phyloP scores from a whole-genome alignment of 2,888 invertebrate genomes.

The Caenorhabditis sp. region DNA sequence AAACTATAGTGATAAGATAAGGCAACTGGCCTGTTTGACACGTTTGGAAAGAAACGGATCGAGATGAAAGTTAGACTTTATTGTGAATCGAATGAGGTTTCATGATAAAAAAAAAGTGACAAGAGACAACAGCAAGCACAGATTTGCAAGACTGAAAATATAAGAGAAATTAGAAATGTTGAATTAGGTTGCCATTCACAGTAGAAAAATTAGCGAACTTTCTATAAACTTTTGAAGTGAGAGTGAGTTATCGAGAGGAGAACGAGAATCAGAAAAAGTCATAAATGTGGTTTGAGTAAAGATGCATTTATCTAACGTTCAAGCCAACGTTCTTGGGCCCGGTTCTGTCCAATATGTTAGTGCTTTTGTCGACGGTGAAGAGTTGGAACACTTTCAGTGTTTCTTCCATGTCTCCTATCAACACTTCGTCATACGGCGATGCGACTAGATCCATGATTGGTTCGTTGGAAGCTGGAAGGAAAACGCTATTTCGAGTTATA shows the following conservation, averaged over 20 bases:
- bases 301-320: conserved; percentile 55
- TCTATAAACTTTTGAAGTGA: neutral
- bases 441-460: conserved; percentile 61
- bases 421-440: conserved; percentile 62
- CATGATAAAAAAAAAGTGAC: conserved; percentile 15
- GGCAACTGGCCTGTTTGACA: conserved; percentile 31
- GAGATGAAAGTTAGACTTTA: conserved; percentile 17
- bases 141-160: conserved; percentile 3
- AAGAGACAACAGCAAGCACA: neutral
- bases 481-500: neutral
- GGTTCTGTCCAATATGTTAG: conserved; percentile 58
- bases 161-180: neutral
- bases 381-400: conserved; percentile 64
- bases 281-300: neutral
- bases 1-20: conserved; percentile 48
- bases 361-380: conserved; percentile 63
- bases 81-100: conserved; percentile 16
- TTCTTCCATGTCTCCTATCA: conserved; percentile 65
- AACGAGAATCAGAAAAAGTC: conserved; percentile 7
- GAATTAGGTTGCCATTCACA: conserved; percentile 2
- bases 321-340: conserved; percentile 59
- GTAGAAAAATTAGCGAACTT: neutral
- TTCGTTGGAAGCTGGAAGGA: conserved; percentile 55
- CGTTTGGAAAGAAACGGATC: neutral
- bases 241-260: neutral